Base-by-base conservation (phyloP, 2,888 invertebrate species). In the Ornithoptera alexandrae region DNA sequence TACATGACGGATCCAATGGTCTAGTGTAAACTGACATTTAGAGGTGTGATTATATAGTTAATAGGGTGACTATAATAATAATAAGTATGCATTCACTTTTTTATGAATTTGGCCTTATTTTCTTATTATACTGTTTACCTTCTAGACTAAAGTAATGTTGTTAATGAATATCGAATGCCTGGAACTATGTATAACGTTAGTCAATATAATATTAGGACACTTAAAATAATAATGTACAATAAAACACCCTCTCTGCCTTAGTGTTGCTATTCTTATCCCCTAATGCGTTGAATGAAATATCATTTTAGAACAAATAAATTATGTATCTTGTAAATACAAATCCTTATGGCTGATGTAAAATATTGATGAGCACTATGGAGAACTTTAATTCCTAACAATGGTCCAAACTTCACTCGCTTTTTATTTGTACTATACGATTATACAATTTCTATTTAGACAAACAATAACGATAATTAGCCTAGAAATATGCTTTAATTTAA, bases 351-450 rank as follows among this genome's bases (percentile, higher is more conserved):
- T 87, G 84, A 83, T 88, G 87, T 89, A 84, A 81, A 84, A 84
- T 86, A 86, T 85, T 82, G 83, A 86, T 82, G 83, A 86, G 89
- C 90, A 90, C 89, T 87, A 88, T 85, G 90, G 90, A 90, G 89
- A 89, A 88, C 88, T 88, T 86, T 78, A 86, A 91, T 92, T 92
- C 91, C 92, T 92, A 91, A 88, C 88, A 90, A 92, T 91, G 92
- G 92, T 92, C 92, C 92, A 92, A 92, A 90, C 89, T 88, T 90
- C 88, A 89, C 89, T 90, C 81, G 91, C 91, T 91, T 91, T 88
- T 91, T 82, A 91, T 91, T 91, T 92, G 90, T 92, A 90, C 89
- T 90, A 89, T 90, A 90, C 82, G 83, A 90, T 85, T 90, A 89
- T 90, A 90, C 89, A 89, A 85, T 88, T 86, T 90, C 86, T 91